Evolutionary conservation across 2,888 invertebrate species (phyloP).

Genomic region (Drosophila paucipuncta): DNA sequence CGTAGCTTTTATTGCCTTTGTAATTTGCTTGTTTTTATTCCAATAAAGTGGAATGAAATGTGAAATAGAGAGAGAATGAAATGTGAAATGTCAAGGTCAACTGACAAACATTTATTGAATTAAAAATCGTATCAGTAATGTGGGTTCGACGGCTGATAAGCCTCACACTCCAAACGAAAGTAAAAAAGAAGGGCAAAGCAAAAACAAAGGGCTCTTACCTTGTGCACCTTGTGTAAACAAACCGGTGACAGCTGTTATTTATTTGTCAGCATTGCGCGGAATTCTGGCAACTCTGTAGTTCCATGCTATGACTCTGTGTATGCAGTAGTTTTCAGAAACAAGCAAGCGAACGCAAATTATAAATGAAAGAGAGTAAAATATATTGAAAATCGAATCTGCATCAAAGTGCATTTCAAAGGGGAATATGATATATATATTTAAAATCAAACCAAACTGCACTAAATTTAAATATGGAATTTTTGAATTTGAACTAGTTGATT

Average conservation of each 20-base stretch:
- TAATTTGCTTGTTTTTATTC: neutral
- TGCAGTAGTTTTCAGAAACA: neutral
- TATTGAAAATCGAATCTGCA: neutral
- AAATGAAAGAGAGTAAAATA: neutral
- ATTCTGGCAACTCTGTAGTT: neutral
- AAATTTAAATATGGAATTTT: neutral
- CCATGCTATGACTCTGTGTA: neutral
- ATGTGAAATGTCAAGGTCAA: neutral
- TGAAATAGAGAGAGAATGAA: neutral
- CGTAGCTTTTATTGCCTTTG: neutral
- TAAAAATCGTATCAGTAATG: too few species aligned
- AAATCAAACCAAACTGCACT: neutral
- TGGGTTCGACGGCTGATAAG: too few species aligned
- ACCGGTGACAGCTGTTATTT: neutral
- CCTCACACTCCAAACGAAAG: too few species aligned
- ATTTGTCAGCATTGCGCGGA: neutral
- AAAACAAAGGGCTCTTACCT: too few species aligned
- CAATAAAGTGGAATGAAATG: neutral
- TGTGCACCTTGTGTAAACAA: neutral
- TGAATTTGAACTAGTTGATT: neutral
- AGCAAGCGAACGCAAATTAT: neutral
- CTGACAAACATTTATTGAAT: too few species aligned
- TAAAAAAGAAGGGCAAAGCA: too few species aligned
- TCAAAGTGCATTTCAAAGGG: neutral
- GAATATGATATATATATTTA: neutral